A percentile compares a stretch with the other conserved stretches of the same genome.
These are phyloP conservation scores for Campoplex capitator DNA, from an alignment of 2,888 invertebrate genomes.

Conservation along the genomic window DNA sequence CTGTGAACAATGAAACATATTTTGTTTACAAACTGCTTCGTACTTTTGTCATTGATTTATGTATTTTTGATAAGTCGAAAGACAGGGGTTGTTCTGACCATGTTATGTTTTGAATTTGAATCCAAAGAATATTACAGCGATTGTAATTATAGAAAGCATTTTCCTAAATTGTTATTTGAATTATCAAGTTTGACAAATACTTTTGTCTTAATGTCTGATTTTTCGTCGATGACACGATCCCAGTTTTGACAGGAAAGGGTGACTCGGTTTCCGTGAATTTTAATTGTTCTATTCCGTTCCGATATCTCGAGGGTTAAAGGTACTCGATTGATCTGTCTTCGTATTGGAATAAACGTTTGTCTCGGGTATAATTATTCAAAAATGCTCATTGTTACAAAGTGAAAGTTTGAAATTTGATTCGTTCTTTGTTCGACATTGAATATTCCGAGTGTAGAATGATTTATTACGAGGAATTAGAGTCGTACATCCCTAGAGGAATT, in stretches of 20 bases:
- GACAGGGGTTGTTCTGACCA: no score
- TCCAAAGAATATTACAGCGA: background rate
- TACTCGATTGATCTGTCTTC: background rate
- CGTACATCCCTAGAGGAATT: constrained; percentile 26
- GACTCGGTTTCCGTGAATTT: background rate
- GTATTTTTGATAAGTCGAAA: background rate
- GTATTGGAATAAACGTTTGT: background rate
- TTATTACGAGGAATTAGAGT: constrained; percentile 45
- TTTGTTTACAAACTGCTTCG: background rate
- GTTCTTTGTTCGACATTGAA: background rate
- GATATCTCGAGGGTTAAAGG: background rate
- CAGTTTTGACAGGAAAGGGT: background rate
- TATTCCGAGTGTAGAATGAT: constrained; percentile 26
- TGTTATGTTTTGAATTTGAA: no score
- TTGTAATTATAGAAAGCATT: no score
- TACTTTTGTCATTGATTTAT: background rate
- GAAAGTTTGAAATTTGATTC: background rate
- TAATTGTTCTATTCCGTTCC: background rate
- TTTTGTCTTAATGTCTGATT: background rate
- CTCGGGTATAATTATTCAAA: background rate
- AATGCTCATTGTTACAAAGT: background rate
- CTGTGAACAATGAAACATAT: background rate
- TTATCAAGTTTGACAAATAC: background rate
- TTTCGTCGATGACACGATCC: background rate
- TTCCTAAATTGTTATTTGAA: no score